Evolutionary conservation across 2,797 vertebrate genomes (phyloP).

Genomic region (Xyrichtys novacula): DNA sequence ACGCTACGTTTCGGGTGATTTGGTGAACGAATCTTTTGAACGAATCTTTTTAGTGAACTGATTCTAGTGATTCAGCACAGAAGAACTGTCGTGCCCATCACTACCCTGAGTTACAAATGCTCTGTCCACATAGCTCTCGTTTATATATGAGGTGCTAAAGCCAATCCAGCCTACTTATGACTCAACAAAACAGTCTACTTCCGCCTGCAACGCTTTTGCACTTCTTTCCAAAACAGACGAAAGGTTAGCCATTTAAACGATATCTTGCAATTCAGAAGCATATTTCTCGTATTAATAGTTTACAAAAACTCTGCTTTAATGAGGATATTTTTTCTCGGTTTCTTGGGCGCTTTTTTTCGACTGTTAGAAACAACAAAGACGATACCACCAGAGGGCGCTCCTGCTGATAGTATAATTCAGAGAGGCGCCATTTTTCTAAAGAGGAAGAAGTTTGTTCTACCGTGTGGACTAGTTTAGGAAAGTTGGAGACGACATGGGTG

Average conservation of each 20-base stretch:
- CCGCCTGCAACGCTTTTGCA: not conserved
- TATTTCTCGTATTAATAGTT: too few relatives aligned
- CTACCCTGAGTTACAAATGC: slow-evolving; percentile 17
- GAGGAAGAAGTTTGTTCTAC: slow-evolving; percentile 20
- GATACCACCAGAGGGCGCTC: not conserved
- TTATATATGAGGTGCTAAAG: fast-evolving
- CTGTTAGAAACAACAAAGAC: not conserved
- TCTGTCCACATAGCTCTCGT: fast-evolving
- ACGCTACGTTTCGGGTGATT: too few relatives aligned
- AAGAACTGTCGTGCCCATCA: too few relatives aligned
- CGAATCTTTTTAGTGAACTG: too few relatives aligned
- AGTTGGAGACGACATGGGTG: not conserved
- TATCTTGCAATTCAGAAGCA: too few relatives aligned
- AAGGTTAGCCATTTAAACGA: too few relatives aligned
- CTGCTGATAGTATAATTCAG: fast-evolving
- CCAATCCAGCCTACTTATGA: not conserved
- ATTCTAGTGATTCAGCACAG: too few relatives aligned
- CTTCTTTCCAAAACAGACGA: too few relatives aligned
- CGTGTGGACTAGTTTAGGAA: not conserved
- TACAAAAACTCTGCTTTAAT: too few relatives aligned
- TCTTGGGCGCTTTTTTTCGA: not conserved
- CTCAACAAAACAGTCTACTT: not conserved
- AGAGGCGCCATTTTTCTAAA: fast-evolving
- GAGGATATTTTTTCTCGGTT: not conserved
- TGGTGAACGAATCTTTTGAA: too few relatives aligned